These are phyloP conservation scores for Halocynthia aurantium DNA, from an alignment of 23 tunicate genomes.

Conservation along the genomic window DNA sequence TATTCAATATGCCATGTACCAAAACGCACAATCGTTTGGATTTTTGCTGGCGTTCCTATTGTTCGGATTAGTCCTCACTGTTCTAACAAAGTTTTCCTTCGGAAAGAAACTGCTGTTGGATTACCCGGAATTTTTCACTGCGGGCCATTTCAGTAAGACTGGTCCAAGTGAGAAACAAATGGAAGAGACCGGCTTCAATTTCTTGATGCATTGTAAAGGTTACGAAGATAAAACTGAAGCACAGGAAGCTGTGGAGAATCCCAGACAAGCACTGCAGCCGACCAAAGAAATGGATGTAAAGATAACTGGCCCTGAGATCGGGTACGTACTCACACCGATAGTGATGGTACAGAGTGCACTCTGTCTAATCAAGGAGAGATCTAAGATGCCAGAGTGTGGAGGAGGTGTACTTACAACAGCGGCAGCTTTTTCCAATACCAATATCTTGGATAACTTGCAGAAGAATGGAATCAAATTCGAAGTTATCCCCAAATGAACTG, in stretches of 20 bases:
- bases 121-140: slow-evolving; percentile 75
- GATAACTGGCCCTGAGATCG: slow-evolving; percentile 84
- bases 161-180: slow-evolving; percentile 77
- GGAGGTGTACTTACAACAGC: slow-evolving; percentile 74
- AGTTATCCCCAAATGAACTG: slow-evolving; percentile 7
- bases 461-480: slow-evolving; percentile 55
- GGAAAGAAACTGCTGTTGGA: slow-evolving; percentile 63
- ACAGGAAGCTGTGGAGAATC: background rate
- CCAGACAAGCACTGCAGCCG: slow-evolving; percentile 14
- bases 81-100: slow-evolving; percentile 47
- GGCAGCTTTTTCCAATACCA: slow-evolving; percentile 57
- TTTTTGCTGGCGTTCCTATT: slow-evolving; percentile 6
- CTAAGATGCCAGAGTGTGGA: slow-evolving; percentile 51
- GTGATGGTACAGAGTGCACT: slow-evolving; percentile 62
- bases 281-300: slow-evolving; percentile 43
- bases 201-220: slow-evolving; percentile 73
- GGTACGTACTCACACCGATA: slow-evolving; percentile 76
- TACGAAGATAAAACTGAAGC: slow-evolving; percentile 15
- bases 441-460: slow-evolving; percentile 42
- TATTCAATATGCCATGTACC: slow-evolving; percentile 77
- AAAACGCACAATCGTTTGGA: slow-evolving; percentile 6
- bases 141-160: slow-evolving; percentile 57
- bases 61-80: slow-evolving; percentile 49
- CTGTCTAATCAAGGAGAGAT: slow-evolving; percentile 45
- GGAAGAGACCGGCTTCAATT: slow-evolving; percentile 40